Base-by-base conservation (phyloP, 1,140 invertebrate species). In the Ladona fulva region DNA sequence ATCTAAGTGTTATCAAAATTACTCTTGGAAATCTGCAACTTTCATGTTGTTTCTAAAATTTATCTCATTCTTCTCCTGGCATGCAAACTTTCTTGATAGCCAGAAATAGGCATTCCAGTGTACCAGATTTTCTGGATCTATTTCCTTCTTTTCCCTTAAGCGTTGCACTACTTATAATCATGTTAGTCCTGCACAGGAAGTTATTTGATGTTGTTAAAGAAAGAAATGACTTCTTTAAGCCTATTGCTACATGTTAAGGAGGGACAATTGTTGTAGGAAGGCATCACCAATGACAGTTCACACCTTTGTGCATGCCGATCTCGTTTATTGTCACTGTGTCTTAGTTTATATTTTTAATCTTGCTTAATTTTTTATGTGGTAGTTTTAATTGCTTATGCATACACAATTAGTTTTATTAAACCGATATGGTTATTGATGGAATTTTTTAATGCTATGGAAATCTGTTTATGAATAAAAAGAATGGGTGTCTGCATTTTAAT, bases 291-390 rank as follows among this genome's bases (percentile, higher is more conserved):
- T 66, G n/a, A 66, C 52, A 66, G 52, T 66, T 66, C 52, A 66
- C 52, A 66, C 52, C 12, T 66, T 66, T 66, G 52, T 66, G 52
- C 52, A 66, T 66, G 52, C 52, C 52, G 52, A 66, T 66, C 52
- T 66, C 52, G n/a, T 66, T 66, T 66, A 66, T 66, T 16, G 52
- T 66, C 52, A 66, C 52, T 66, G 52, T 66, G 52, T 66, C 16
- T 66, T 66, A 66, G 52, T 66, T 66, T 66, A 66, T 66, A 66
- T 66, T 66, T 66, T 66, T 66, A 66, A 66, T 66, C 52, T 66
- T 66, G 52, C 52, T 66, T 66, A 66, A 66, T 66, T 66, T 66
- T 66, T 66, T 66, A 66, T 66, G 52, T 66, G 52, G 52, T 66
- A 66, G 52, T 66, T 66, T 37, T 66, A 66, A 66, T 66, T 66